A percentile compares a stretch with the other conserved stretches of the same genome.
Evolutionary conservation across 1,140 invertebrate genomes (phyloP).

Genomic region (Cardiocondyla obscurior): DNA sequence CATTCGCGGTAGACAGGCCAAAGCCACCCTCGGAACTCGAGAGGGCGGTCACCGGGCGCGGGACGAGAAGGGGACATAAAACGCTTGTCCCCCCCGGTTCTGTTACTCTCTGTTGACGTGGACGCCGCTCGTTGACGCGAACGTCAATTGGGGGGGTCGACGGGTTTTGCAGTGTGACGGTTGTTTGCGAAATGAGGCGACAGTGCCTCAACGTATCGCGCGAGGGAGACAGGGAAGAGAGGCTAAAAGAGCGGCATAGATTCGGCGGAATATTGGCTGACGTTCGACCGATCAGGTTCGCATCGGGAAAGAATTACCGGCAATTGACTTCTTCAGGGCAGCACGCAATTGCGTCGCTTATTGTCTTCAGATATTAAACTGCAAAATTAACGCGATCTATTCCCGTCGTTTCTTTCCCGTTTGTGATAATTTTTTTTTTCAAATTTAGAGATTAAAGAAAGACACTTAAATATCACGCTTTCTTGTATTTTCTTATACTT

Average conservation of each 20-base stretch:
- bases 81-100: constrained; percentile 50
- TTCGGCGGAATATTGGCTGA: constrained; percentile 28
- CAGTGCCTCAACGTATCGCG: background rate
- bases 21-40: constrained; percentile 53
- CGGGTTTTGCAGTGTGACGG: constrained; percentile 38
- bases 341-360: too few relatives aligned
- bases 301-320: constrained; percentile 28
- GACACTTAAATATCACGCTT: too few relatives aligned
- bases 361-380: background rate
- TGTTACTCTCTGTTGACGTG: constrained; percentile 56
- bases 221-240: background rate
- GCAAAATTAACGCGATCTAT: too few relatives aligned
- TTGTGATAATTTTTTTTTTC: too few relatives aligned
- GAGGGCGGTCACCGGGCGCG: constrained; percentile 8
- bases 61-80: constrained; percentile 5
- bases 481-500: too few relatives aligned
- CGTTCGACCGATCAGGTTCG: background rate
- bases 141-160: constrained; percentile 49
- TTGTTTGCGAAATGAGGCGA: constrained; percentile 39
- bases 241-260: constrained; percentile 2
- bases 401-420: too few relatives aligned
- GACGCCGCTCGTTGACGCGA: constrained; percentile 50
- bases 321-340: background rate
- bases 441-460: too few relatives aligned
- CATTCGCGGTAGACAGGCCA: constrained; percentile 50